Evolutionary conservation across 2,888 invertebrate species (phyloP).

Genomic region (Agelastica alni): DNA sequence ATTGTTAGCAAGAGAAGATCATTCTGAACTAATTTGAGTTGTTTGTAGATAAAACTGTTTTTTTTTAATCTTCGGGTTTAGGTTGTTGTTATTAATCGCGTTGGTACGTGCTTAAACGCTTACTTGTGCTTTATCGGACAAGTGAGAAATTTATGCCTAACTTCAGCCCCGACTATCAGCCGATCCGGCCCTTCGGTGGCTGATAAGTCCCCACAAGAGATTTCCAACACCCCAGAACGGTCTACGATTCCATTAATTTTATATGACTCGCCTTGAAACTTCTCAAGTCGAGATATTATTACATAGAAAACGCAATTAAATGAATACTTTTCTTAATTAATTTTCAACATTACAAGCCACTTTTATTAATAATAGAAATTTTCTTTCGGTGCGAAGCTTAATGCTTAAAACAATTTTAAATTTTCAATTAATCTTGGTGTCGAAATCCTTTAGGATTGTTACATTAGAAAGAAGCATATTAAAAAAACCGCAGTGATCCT

Average conservation of each 20-base stretch:
- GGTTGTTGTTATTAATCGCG: no score
- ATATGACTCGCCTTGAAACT: slow-evolving; percentile 52
- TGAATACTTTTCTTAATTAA: slow-evolving; percentile 57
- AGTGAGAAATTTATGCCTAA: slow-evolving; percentile 18
- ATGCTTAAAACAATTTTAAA: no score
- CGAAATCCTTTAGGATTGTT: no score
- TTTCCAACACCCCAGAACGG: slow-evolving; percentile 50
- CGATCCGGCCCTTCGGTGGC: slow-evolving; percentile 47
- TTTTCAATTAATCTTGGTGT: no score
- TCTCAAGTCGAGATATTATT: slow-evolving; percentile 51
- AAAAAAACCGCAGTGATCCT: no score
- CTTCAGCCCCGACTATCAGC: slow-evolving; percentile 41
- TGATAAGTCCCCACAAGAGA: slow-evolving; percentile 53
- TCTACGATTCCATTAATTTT: slow-evolving; percentile 57
- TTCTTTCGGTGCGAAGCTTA: no score
- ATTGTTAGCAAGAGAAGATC: no score
- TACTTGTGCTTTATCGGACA: slow-evolving; percentile 12
- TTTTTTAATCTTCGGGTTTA: no score
- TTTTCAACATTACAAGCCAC: slow-evolving; percentile 53
- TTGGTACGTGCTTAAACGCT: slow-evolving; percentile 13
- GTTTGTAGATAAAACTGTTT: no score
- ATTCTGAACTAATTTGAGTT: no score
- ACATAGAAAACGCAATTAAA: slow-evolving; percentile 53
- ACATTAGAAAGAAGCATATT: no score
- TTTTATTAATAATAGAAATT: slow-evolving; percentile 30